phyloP scores from a whole-genome alignment of 1,140 invertebrate species.

The Phymastichus coffea region DNA sequence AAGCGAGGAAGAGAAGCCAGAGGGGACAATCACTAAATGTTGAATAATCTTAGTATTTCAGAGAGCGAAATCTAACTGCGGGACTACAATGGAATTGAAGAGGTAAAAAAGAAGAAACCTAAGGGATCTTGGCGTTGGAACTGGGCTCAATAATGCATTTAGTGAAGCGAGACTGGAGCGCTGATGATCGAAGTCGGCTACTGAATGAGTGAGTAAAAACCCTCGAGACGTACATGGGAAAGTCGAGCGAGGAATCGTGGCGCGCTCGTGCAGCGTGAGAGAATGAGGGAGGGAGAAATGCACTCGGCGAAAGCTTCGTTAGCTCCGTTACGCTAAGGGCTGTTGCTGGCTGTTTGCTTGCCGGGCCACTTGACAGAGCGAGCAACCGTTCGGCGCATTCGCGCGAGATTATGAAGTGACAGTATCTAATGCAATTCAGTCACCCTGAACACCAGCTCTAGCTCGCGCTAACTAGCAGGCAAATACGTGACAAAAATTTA shows the following conservation, averaged over 20 bases:
- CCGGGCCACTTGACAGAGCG: not conserved
- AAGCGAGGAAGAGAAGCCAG: no score
- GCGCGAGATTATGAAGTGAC: conserved; percentile 12
- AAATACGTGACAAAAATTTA: no score
- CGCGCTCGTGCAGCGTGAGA: not conserved
- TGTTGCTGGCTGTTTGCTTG: conserved; percentile 6
- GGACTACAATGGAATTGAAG: no score
- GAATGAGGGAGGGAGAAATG: not conserved
- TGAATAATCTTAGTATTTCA: no score
- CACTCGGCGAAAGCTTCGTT: not conserved
- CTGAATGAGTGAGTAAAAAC: not conserved
- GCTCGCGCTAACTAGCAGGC: not conserved
- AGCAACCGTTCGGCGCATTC: conserved; percentile 6
- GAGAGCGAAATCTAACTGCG: no score
- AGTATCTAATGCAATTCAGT: conserved; percentile 6
- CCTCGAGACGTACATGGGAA: not conserved
- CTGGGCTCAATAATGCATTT: no score
- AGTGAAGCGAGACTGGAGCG: not conserved
- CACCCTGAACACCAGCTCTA: not conserved
- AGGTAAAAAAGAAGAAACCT: no score
- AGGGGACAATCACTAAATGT: no score
- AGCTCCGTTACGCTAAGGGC: not conserved
- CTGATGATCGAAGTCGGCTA: not conserved
- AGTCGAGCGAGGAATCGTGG: not conserved
- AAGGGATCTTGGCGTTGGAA: no score